Evolutionary conservation across 2,888 invertebrate genomes (phyloP).

Genomic region (Dendrolimus houi): DNA sequence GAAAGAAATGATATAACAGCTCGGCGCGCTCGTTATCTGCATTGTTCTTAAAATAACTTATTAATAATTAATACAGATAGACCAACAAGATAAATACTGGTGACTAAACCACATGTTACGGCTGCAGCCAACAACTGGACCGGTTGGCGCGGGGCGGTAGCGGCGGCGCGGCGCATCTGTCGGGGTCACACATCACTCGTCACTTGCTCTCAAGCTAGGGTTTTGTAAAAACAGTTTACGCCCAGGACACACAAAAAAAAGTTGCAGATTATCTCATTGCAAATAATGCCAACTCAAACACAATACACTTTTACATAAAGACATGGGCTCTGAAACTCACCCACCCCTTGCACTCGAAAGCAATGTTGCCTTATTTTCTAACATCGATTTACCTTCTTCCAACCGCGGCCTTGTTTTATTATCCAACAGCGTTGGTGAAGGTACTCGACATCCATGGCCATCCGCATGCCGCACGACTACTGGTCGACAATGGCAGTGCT

Average conservation of each 20-base stretch:
- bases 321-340: not conserved
- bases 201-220: too few species aligned
- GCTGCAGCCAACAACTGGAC: too few species aligned
- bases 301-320: conserved; percentile 13
- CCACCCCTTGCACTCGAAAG: not conserved
- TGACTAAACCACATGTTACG: too few species aligned
- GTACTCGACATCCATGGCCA: conserved; percentile 3
- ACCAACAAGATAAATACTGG: too few species aligned
- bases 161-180: too few species aligned
- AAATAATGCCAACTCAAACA: conserved; percentile 14
- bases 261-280: conserved; percentile 11
- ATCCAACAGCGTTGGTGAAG: conserved; percentile 15
- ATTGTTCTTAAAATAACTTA: too few species aligned
- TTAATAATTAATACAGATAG: too few species aligned
- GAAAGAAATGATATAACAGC: too few species aligned
- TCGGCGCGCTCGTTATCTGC: too few species aligned
- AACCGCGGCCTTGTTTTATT: conserved; percentile 9
- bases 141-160: too few species aligned
- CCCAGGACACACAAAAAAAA: conserved; percentile 3
- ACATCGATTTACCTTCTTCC: not conserved
- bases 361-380: conserved; percentile 1
- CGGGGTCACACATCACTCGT: too few species aligned
- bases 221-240: conserved; percentile 12
- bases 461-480: conserved; percentile 5
- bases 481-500: conserved; percentile 12